A percentile compares a stretch with the other conserved stretches of the same genome.
Evolutionary conservation across 2,888 invertebrate species (phyloP).

Genomic region (Agrochola macilenta): DNA sequence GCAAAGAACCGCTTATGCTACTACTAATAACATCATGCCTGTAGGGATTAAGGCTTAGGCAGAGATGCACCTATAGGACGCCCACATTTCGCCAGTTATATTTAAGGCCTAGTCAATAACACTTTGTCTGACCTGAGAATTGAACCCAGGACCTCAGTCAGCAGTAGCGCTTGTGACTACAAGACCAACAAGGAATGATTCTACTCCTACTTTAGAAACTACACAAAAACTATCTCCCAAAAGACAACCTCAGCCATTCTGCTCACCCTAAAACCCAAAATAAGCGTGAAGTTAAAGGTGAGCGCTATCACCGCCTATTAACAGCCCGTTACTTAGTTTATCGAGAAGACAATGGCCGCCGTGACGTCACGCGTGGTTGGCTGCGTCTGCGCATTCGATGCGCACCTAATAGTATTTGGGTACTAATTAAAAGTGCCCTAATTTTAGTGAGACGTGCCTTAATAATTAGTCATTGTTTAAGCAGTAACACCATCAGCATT

Average conservation of each 20-base stretch:
- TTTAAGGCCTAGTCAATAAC: no score
- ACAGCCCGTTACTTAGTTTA: constrained; percentile 50
- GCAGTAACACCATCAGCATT: background rate
- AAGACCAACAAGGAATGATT: no score
- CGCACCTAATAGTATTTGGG: constrained; percentile 57
- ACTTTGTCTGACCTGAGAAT: no score
- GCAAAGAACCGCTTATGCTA: no score
- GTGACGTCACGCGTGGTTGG: constrained; percentile 67
- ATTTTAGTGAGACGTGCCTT: constrained; percentile 35
- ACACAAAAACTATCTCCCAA: background rate
- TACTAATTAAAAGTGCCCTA: constrained; percentile 57
- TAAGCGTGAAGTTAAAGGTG: constrained; percentile 49
- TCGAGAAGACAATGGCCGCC: constrained; percentile 58
- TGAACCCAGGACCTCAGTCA: no score
- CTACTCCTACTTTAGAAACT: background rate
- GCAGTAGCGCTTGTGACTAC: no score
- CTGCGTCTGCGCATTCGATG: constrained; percentile 64
- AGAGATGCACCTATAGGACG: no score
- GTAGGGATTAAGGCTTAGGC: no score
- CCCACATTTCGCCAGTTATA: no score
- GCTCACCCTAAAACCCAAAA: constrained; percentile 32
- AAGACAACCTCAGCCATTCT: constrained; percentile 7
- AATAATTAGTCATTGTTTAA: constrained; percentile 44
- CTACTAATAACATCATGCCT: no score
- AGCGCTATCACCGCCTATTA: constrained; percentile 40